Base-by-base conservation (phyloP, 1,140 invertebrate species). In the Trinorchestia longiramus region DNA sequence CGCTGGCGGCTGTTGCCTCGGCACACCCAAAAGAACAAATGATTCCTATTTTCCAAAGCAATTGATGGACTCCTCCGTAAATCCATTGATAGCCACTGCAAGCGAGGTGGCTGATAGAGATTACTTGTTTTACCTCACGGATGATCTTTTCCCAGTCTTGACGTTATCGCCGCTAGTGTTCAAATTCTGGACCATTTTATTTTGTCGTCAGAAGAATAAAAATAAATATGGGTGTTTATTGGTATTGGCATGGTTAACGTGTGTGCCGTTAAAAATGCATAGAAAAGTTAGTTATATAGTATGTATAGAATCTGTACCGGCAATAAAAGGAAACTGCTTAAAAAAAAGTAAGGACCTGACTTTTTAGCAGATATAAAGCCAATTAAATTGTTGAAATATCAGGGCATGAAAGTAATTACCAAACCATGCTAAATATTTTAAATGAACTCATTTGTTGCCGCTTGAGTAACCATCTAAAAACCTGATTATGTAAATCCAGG, bases 21-120 rank as follows among this genome's bases (percentile, higher is more conserved):
- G 15, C 62, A 28, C 62, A 11, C 62, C 62, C 62, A 77, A 77
- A 77, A 77, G 62, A 77, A 77, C 62, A 77, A 77, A 77, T 77
- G 62, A 77, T 77, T 77, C 62, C 62, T 77, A 77, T 77, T 77
- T 77, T 77, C 62, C 62, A 77, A 77, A 77, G 62, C 62, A 77
- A 77, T 77, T 77, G 62, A 77, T 77, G 62, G 62, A 77, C 62
- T 77, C 62, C 62, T 77, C 62, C 62, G 28, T 28, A 77, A 77
- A 77, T 77, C 62, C 62, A 77, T 77, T 77, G 62, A 77, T 77
- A 77, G 62, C 62, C 62, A 77, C 62, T 77, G 62, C 62, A 77
- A 36, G 62, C 62, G 28, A 23, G 28, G 15, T 11, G 8, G 62
- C 1, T 36, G 62, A 36, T 77, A 11, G 62, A 77, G 8, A 77